Percentiles rank a stretch among this genome's conserved stretches.
These are phyloP conservation scores for Balanococcus diminutus DNA, from an alignment of 2,888 invertebrate genomes.

Conservation along the genomic window DNA sequence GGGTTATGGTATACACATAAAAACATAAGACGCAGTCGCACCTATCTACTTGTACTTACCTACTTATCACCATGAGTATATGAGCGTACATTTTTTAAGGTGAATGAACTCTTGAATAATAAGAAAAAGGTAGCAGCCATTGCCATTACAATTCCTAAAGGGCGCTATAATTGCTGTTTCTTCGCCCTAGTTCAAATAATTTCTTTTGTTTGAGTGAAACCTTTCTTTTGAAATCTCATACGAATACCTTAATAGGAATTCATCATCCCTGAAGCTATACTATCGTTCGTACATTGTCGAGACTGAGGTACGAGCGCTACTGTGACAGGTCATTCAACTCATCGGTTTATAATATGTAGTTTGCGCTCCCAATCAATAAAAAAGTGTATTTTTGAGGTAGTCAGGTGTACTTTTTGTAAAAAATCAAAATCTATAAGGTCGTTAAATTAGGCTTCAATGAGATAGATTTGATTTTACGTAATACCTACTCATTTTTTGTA, in stretches of 20 bases:
- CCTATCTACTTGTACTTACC: no score
- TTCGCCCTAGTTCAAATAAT: constrained; percentile 30
- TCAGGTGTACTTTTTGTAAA: no score
- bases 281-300: constrained; percentile 48
- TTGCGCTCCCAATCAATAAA: neutral
- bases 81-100: neutral
- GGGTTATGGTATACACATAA: neutral
- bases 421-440: no score
- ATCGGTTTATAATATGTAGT: neutral
- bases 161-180: constrained; percentile 44
- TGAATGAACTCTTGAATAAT: constrained; percentile 5
- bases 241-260: constrained; percentile 47
- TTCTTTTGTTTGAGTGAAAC: constrained; percentile 47
- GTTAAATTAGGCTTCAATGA: no score
- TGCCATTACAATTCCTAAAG: constrained; percentile 41
- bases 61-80: neutral
- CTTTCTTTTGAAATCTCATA: constrained; percentile 24
- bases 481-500: no score
- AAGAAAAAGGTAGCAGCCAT: constrained; percentile 19
- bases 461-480: no score
- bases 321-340: constrained; percentile 41
- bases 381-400: neutral
- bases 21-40: neutral
- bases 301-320: constrained; percentile 2
- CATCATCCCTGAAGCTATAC: constrained; percentile 51